Percentiles rank a stretch among this genome's conserved stretches.
These are phyloP conservation scores for Pseudoatta argentina DNA, from an alignment of 1,140 invertebrate genomes.

Conservation along the genomic window DNA sequence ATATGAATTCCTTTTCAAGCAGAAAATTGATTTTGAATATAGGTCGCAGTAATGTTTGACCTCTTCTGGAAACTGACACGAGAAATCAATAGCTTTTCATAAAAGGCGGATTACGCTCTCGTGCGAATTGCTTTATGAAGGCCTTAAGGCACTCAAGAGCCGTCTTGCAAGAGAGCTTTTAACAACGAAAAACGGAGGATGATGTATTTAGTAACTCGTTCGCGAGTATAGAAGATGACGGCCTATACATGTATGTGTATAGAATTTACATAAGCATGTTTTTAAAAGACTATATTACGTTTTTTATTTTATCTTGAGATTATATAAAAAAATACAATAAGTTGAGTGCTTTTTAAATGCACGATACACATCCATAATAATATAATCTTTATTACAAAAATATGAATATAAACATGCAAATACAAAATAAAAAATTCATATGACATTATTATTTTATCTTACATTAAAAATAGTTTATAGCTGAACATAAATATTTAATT, in stretches of 20 bases:
- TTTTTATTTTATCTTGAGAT: not conserved
- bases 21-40: slow-evolving; percentile 36
- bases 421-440: not conserved
- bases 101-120: slow-evolving; percentile 60
- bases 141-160: slow-evolving; percentile 45
- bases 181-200: slow-evolving; percentile 45
- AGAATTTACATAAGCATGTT: slow-evolving; percentile 7
- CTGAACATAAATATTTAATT: not conserved
- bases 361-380: not conserved
- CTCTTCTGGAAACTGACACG: slow-evolving; percentile 47
- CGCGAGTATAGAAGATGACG: slow-evolving; percentile 21
- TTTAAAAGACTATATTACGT: not conserved
- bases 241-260: not conserved
- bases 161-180: slow-evolving; percentile 54
- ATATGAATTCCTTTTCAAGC: not conserved
- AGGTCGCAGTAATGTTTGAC: slow-evolving; percentile 56
- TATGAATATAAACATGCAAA: not conserved
- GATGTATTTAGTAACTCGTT: slow-evolving; percentile 62
- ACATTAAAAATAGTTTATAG: not conserved
- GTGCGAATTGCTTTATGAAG: slow-evolving; percentile 54
- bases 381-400: not conserved
- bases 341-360: not conserved
- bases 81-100: slow-evolving; percentile 70
- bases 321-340: not conserved
- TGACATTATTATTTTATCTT: slow-evolving; percentile 3